Conservation (phyloP, 2,888 invertebrate species). For the Caenorhabditis plicata region DNA sequence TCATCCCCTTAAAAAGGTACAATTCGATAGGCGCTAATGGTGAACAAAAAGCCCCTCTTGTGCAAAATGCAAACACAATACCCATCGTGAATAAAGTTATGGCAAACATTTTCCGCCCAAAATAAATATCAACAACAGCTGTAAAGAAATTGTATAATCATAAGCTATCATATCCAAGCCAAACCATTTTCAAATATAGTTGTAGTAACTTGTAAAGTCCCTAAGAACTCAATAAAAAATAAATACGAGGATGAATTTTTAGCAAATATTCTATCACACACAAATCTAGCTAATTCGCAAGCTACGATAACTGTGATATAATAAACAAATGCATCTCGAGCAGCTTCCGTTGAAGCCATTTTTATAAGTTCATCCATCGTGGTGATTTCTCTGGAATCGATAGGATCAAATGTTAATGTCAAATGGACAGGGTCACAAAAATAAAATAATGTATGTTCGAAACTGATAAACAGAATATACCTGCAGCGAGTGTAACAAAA, state of each 20-base stretch:
- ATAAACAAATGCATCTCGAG: slow-evolving; percentile 18
- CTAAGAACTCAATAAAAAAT: slow-evolving; percentile 37
- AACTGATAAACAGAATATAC: no score
- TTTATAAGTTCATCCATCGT: no score
- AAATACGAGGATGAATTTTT: slow-evolving; percentile 20
- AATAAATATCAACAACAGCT: slow-evolving; percentile 39
- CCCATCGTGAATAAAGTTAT: slow-evolving; percentile 32
- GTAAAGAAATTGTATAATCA: no score
- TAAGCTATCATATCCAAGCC: no score
- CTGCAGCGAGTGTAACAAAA: no score
- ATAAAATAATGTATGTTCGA: no score
- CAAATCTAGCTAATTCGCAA: slow-evolving; percentile 19
- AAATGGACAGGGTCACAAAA: no score
- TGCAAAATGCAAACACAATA: slow-evolving; percentile 29
- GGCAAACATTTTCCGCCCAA: slow-evolving; percentile 36
- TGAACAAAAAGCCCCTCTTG: slow-evolving; percentile 28
- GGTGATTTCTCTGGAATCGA: no score
- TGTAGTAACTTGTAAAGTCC: slow-evolving; percentile 34
- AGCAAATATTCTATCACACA: slow-evolving; percentile 17
- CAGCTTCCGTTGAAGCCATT: slow-evolving; percentile 16
- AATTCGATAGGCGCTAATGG: slow-evolving; percentile 37
- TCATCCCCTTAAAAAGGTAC: slow-evolving; percentile 20
- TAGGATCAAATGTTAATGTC: no score
- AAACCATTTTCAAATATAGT: slow-evolving; percentile 43
- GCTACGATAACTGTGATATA: slow-evolving; percentile 20